Evolutionary conservation across 2,113 vertebrate species (phyloP).

Genomic region (Reinhardtius hippoglossoides): DNA sequence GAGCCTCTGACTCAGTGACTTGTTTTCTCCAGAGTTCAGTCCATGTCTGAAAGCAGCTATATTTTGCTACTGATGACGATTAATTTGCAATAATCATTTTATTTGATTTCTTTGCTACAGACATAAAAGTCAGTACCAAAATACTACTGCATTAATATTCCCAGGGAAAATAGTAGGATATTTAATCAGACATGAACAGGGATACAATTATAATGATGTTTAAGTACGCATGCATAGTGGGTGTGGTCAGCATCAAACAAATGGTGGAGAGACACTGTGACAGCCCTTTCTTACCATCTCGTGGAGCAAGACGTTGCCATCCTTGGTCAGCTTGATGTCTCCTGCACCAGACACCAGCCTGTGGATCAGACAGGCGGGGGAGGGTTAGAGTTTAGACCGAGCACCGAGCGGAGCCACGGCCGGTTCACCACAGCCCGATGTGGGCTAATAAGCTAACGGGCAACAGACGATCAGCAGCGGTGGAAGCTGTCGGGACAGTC

Average conservation of each 20-base stretch:
- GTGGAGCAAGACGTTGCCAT: conserved; percentile 96
- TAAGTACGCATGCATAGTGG: background rate
- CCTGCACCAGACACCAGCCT: conserved; percentile 97
- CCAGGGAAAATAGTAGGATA: no score
- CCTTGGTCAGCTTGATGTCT: conserved; percentile 98
- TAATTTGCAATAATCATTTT: no score
- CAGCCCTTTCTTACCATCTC: conserved; percentile 90
- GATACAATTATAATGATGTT: background rate
- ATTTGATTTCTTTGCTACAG: no score
- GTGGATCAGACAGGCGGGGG: conserved; percentile 9
- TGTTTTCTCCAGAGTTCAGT: no score
- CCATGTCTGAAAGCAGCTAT: no score
- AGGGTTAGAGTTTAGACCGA: conserved; percentile 2
- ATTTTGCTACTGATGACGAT: no score
- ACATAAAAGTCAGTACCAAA: background rate
- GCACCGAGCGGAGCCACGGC: background rate
- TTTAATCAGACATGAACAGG: background rate
- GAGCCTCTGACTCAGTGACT: no score
- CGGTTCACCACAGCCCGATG: background rate
- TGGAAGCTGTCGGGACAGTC: background rate
- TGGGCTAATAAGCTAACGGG: background rate
- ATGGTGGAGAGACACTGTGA: background rate
- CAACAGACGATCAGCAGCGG: background rate
- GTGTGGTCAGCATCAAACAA: conserved; percentile 21
- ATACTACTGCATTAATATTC: background rate